Evolutionary conservation across 1,140 invertebrate genomes (phyloP).

Genomic region (Drosophila grimshawi): DNA sequence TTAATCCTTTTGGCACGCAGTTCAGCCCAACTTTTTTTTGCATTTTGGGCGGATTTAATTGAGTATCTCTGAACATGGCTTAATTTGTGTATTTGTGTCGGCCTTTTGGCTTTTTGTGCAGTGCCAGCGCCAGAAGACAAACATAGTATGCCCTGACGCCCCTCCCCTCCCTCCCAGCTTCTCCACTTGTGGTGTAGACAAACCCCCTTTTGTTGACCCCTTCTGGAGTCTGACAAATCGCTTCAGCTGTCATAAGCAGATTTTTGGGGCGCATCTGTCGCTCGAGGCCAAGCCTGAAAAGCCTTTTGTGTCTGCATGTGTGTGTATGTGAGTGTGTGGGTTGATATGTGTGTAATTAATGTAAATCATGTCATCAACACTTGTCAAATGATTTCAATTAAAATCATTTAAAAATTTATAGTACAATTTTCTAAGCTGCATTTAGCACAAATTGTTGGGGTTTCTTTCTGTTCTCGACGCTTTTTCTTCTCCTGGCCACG

Average conservation of each 20-base stretch:
- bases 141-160: background rate
- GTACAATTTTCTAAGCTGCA: slow-evolving; percentile 38
- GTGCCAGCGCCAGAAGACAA: slow-evolving; percentile 9
- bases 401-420: slow-evolving; percentile 52
- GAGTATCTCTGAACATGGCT: slow-evolving; percentile 45
- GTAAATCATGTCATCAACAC: slow-evolving; percentile 48
- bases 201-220: background rate
- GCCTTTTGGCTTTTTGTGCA: slow-evolving; percentile 36
- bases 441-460: slow-evolving; percentile 48
- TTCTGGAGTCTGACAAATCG: slow-evolving; percentile 32
- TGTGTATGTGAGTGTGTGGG: background rate
- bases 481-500: background rate
- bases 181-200: slow-evolving; percentile 2
- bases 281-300: slow-evolving; percentile 10
- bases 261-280: slow-evolving; percentile 12
- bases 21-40: background rate
- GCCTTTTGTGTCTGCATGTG: slow-evolving; percentile 4
- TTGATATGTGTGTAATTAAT: slow-evolving; percentile 38
- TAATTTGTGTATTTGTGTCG: slow-evolving; percentile 27
- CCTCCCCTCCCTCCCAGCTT: background rate
- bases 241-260: slow-evolving; percentile 56
- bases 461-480: background rate
- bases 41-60: slow-evolving; percentile 24
- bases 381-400: slow-evolving; percentile 48
- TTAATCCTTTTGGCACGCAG: slow-evolving; percentile 13